Evolutionary conservation across 2,888 invertebrate species (phyloP).

Genomic region (Sisyra terminalis): DNA sequence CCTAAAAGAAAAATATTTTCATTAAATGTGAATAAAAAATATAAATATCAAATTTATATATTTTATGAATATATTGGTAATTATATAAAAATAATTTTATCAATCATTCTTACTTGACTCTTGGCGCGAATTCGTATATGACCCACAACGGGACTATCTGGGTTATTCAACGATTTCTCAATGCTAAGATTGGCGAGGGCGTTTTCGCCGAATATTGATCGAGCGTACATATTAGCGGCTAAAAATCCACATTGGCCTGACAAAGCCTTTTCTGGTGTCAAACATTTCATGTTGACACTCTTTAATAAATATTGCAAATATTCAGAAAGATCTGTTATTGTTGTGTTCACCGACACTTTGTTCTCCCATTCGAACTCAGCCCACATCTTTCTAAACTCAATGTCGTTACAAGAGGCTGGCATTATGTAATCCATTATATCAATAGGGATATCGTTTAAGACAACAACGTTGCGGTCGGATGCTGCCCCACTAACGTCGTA

Average conservation of each 20-base stretch:
- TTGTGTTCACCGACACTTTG: slow-evolving; percentile 93
- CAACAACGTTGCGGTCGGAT: slow-evolving; percentile 91
- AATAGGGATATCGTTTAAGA: slow-evolving; percentile 97
- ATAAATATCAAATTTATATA: too few species aligned
- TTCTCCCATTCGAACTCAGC: slow-evolving; percentile 99
- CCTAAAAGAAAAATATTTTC: slow-evolving; percentile 38
- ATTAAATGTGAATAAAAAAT: slow-evolving; percentile 6
- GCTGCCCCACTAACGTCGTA: slow-evolving; percentile 91
- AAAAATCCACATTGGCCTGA: slow-evolving; percentile 98
- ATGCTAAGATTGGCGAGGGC: slow-evolving; percentile 97
- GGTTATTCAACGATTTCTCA: slow-evolving; percentile 81
- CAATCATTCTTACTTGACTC: slow-evolving; percentile 76
- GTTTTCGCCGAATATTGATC: slow-evolving; percentile 96
- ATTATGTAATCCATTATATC: slow-evolving; percentile 99
- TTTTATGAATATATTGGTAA: too few species aligned
- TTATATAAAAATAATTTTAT: too few species aligned
- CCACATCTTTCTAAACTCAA: slow-evolving; percentile 99
- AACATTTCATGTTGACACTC: slow-evolving; percentile 97
- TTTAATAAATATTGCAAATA: slow-evolving; percentile 84
- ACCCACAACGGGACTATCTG: slow-evolving; percentile 79
- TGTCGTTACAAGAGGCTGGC: slow-evolving; percentile 84
- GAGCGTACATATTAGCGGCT: slow-evolving; percentile 98
- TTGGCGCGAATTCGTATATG: slow-evolving; percentile 97
- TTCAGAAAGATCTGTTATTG: slow-evolving; percentile 78
- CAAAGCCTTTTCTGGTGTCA: slow-evolving; percentile 93